Conservation (phyloP, 1,140 invertebrate species). For the Cepaea nemoralis region DNA sequence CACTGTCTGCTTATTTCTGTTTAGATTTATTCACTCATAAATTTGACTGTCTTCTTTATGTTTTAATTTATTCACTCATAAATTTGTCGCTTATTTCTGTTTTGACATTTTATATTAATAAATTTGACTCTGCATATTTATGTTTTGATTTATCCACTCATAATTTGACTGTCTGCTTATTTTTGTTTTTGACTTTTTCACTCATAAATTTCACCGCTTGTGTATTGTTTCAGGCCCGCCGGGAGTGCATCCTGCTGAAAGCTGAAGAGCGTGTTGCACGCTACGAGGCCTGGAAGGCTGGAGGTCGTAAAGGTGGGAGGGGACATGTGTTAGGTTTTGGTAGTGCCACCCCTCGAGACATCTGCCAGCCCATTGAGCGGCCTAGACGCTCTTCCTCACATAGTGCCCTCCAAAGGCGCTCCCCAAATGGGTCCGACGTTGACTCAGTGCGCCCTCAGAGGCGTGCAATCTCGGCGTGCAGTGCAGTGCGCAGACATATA, state of each 20-base stretch:
- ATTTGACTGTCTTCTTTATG: too few species aligned
- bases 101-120: too few species aligned
- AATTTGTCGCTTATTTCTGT: too few species aligned
- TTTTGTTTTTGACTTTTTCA: too few species aligned
- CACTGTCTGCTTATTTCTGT: too few species aligned
- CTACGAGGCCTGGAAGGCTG: conserved; percentile 66
- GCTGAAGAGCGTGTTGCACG: conserved; percentile 64
- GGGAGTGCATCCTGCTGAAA: conserved; percentile 63
- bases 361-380: conserved; percentile 67
- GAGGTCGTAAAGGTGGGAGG: conserved; percentile 65
- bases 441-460: conserved; percentile 65
- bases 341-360: conserved; percentile 67
- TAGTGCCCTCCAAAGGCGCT: conserved; percentile 61
- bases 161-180: too few species aligned
- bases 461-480: conserved; percentile 67
- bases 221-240: conserved; percentile 54
- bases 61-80: too few species aligned
- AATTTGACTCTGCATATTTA: too few species aligned
- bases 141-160: too few species aligned
- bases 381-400: conserved; percentile 66
- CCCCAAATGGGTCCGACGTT: conserved; percentile 67
- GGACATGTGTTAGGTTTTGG: conserved; percentile 64
- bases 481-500: conserved; percentile 65
- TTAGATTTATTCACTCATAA: too few species aligned
- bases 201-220: too few species aligned